These are phyloP conservation scores for Chironomus tentans DNA, from an alignment of 2,888 invertebrate genomes.

Conservation along the genomic window DNA sequence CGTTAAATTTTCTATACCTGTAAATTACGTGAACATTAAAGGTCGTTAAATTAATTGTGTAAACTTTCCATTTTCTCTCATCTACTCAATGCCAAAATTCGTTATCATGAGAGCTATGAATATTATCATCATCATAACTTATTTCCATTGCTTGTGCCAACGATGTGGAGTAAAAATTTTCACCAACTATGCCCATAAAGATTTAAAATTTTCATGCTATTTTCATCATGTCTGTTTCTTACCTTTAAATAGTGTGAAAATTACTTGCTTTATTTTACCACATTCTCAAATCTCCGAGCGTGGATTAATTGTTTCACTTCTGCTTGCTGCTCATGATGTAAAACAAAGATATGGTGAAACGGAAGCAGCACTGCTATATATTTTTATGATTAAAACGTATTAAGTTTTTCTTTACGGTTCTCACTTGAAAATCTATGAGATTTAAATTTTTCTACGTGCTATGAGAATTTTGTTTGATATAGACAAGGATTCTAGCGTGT, in stretches of 20 bases:
- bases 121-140: not conserved
- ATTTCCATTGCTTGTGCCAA: not conserved
- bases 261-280: not conserved
- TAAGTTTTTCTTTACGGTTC: not conserved
- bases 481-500: too few relatives aligned
- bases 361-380: not conserved
- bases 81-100: not conserved
- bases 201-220: not conserved
- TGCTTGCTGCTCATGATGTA: not conserved
- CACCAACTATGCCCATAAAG: not conserved
- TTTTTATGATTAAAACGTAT: not conserved
- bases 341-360: not conserved
- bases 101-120: not conserved
- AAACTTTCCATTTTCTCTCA: not conserved
- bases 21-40: constrained; percentile 19
- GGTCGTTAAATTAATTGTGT: constrained; percentile 18
- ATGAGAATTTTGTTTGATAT: too few relatives aligned
- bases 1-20: not conserved
- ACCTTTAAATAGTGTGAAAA: constrained; percentile 14
- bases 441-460: too few relatives aligned
- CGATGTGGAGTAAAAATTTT: not conserved
- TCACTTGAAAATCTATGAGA: not conserved
- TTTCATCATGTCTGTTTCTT: too few relatives aligned
- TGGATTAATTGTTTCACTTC: not conserved
- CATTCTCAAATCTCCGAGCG: not conserved